These are phyloP conservation scores for Branchipolynoe longqiensis DNA, from an alignment of 2,888 invertebrate genomes.

Conservation along the genomic window DNA sequence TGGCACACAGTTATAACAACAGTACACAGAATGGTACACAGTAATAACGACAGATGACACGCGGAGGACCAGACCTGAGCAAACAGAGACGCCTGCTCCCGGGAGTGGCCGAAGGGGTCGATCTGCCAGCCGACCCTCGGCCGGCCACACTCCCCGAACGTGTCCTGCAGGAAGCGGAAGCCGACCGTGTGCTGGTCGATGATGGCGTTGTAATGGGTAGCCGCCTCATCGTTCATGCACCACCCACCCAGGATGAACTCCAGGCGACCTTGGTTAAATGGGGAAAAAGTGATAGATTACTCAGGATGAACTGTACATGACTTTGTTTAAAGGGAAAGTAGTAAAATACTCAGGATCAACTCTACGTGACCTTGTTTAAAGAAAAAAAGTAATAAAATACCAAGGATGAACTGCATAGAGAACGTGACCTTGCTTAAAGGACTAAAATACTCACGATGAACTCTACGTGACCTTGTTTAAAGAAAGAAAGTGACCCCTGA, in stretches of 20 bases:
- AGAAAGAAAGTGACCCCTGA: no score
- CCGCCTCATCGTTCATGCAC: constrained; percentile 85
- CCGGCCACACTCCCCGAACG: constrained; percentile 86
- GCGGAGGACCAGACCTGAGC: constrained; percentile 82
- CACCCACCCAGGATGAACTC: constrained; percentile 84
- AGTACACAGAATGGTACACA: neutral
- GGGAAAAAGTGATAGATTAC: no score
- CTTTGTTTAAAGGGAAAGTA: no score
- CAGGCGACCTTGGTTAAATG: constrained; percentile 82
- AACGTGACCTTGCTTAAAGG: no score
- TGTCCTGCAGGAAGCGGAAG: constrained; percentile 82
- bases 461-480: no score
- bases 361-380: no score
- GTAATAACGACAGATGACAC: neutral
- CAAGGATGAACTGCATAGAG: no score
- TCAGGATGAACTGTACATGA: no score
- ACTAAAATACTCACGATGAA: no score
- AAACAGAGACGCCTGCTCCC: constrained; percentile 89
- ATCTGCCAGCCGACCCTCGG: constrained; percentile 93
- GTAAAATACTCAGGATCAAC: no score
- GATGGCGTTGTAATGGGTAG: constrained; percentile 84
- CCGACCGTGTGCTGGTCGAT: constrained; percentile 84
- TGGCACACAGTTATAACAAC: no score
- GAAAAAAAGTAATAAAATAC: no score
- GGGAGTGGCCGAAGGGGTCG: constrained; percentile 93